These are phyloP conservation scores for Anthopleura xanthogrammica DNA, from an alignment of 92 coral and sea anemone species.

Conservation along the genomic window DNA sequence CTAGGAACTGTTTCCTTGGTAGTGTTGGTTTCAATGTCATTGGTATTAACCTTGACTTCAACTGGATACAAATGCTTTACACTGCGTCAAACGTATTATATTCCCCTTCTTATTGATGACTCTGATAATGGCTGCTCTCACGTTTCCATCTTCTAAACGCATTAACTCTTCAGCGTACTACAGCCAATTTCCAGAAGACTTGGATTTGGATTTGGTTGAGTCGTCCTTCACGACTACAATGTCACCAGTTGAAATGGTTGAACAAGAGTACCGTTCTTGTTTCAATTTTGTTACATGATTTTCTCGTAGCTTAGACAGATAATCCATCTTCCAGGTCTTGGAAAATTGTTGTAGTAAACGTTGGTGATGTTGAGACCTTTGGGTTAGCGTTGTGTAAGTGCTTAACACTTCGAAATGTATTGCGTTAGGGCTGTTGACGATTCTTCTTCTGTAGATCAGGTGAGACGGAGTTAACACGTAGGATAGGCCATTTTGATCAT, in stretches of 20 bases:
- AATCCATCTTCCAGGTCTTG: constrained; percentile 27
- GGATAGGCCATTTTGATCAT: constrained; percentile 29
- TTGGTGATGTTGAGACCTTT: too few relatives aligned
- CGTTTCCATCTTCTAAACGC: constrained; percentile 34
- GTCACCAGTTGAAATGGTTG: constrained; percentile 29
- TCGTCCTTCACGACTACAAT: constrained; percentile 33
- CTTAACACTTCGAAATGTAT: too few relatives aligned
- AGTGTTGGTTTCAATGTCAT: not conserved
- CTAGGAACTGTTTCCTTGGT: not conserved
- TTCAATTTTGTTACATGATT: not conserved
- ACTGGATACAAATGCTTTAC: constrained; percentile 9
- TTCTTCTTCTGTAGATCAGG: constrained; percentile 15
- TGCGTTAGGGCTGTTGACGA: too few relatives aligned
- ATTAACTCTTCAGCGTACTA: constrained; percentile 31
- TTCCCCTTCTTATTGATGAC: not conserved
- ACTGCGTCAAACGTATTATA: not conserved
- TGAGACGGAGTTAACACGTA: constrained; percentile 37
- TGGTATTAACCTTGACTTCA: not conserved
- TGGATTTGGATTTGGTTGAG: constrained; percentile 38
- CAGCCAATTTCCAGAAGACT: constrained; percentile 41
- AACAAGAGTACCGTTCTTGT: too few relatives aligned
- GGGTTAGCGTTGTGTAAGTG: too few relatives aligned
- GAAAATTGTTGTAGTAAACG: too few relatives aligned
- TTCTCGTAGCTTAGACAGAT: constrained; percentile 1
- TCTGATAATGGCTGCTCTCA: constrained; percentile 41